Evolutionary conservation across 1,140 invertebrate species (phyloP).

Genomic region (Lerema accius): DNA sequence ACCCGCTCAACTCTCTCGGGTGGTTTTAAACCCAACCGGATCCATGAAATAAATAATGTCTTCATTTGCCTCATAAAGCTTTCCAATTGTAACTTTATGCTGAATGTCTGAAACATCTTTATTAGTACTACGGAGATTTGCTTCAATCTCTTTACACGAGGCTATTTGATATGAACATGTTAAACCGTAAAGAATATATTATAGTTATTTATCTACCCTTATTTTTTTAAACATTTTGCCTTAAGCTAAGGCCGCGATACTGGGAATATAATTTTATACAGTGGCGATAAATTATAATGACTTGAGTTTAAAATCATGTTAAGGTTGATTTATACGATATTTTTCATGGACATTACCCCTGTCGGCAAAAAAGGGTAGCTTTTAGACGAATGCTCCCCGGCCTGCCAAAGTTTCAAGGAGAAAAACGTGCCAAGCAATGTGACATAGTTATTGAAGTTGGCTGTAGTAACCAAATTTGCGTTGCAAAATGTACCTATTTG

Average conservation of each 20-base stretch:
- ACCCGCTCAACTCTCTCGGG: constrained; percentile 20
- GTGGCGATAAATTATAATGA: too few species aligned
- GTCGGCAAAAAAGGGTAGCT: neutral
- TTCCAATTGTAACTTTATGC: constrained; percentile 11
- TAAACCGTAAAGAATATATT: too few species aligned
- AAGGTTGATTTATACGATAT: too few species aligned
- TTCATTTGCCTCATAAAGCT: constrained; percentile 13
- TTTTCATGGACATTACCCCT: too few species aligned
- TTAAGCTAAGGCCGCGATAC: too few species aligned
- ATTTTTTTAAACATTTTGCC: too few species aligned
- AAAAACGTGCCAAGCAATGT: constrained; percentile 2
- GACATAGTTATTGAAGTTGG: neutral
- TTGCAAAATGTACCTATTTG: neutral
- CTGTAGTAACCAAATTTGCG: neutral
- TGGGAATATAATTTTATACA: too few species aligned
- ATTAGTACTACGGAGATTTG: neutral
- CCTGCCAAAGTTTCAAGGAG: neutral
- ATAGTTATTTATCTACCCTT: too few species aligned
- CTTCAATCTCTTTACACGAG: neutral
- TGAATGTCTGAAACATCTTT: constrained; percentile 4
- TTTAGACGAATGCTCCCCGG: neutral
- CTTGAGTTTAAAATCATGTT: too few species aligned
- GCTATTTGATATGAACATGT: neutral
- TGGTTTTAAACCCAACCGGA: constrained; percentile 31
- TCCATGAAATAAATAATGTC: constrained; percentile 34